phyloP scores from a whole-genome alignment of 2,888 invertebrate genomes.

The Plagiodera versicolora region DNA sequence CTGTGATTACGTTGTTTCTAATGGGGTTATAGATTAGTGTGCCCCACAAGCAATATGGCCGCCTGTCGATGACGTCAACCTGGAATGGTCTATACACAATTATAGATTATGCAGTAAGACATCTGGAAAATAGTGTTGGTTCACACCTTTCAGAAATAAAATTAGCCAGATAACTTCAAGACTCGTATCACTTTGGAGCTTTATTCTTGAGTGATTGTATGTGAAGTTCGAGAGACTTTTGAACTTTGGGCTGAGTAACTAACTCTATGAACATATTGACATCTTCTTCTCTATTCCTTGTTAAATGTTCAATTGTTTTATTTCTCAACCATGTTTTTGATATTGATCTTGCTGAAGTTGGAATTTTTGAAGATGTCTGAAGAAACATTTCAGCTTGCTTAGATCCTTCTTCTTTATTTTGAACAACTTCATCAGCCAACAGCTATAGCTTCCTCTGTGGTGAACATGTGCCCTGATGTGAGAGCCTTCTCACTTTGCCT shows the following conservation, averaged over 20 bases:
- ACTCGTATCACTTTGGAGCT: too few relatives aligned
- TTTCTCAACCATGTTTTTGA: constrained; percentile 62
- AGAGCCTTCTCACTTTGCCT: constrained; percentile 76
- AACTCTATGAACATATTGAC: constrained; percentile 63
- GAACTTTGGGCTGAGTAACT: constrained; percentile 67
- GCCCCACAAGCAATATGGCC: too few relatives aligned
- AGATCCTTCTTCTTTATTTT: constrained; percentile 69
- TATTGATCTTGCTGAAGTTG: constrained; percentile 61
- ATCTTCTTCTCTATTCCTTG: constrained; percentile 63
- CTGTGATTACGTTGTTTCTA: too few relatives aligned
- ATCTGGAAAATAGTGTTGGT: too few relatives aligned
- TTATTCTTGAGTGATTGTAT: constrained; percentile 69
- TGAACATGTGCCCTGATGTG: constrained; percentile 69
- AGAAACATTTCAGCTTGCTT: constrained; percentile 69
- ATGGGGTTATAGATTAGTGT: too few relatives aligned
- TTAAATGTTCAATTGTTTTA: constrained; percentile 49
- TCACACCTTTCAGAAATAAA: too few relatives aligned
- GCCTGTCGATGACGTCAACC: too few relatives aligned
- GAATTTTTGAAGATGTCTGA: constrained; percentile 65
- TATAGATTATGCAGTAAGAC: too few relatives aligned
- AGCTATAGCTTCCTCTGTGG: constrained; percentile 74
- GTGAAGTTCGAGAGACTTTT: constrained; percentile 72
- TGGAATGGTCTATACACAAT: too few relatives aligned
- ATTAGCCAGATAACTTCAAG: too few relatives aligned
- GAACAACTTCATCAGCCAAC: constrained; percentile 74